Conservation (phyloP, 1,140 invertebrate species). For the Goniozus legneri region DNA sequence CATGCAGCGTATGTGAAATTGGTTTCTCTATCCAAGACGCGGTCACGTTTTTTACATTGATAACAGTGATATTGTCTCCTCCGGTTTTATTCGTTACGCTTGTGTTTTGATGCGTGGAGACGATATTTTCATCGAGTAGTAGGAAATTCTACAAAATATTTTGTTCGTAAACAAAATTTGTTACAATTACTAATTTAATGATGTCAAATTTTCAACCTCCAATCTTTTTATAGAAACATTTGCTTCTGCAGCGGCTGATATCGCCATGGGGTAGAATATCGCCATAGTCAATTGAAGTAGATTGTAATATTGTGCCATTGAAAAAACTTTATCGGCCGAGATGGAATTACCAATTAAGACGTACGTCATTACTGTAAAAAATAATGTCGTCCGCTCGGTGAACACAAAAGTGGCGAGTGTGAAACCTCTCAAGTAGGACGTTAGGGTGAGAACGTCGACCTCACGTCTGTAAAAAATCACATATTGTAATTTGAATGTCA, state of each 20-base stretch:
- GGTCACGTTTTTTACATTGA: constrained; percentile 54
- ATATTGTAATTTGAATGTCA: background rate
- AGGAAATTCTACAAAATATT: constrained; percentile 31
- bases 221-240: constrained; percentile 64
- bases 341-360: constrained; percentile 63
- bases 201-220: constrained; percentile 44
- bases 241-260: constrained; percentile 59
- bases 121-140: constrained; percentile 53
- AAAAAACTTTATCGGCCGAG: constrained; percentile 68
- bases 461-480: constrained; percentile 56
- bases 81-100: constrained; percentile 46
- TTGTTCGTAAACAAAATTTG: background rate
- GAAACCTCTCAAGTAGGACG: constrained; percentile 70
- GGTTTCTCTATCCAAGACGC: constrained; percentile 61
- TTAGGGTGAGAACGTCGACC: constrained; percentile 63
- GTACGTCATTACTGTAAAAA: constrained; percentile 66
- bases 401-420: constrained; percentile 65
- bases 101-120: constrained; percentile 25
- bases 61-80: no score
- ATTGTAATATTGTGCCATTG: constrained; percentile 72
- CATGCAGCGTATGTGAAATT: constrained; percentile 60
- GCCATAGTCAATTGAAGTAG: constrained; percentile 69
- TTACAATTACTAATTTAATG: background rate
- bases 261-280: constrained; percentile 67
- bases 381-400: constrained; percentile 69